Conservation (phyloP, 2,797 vertebrate genomes). For the Pempheris klunzingeri region DNA sequence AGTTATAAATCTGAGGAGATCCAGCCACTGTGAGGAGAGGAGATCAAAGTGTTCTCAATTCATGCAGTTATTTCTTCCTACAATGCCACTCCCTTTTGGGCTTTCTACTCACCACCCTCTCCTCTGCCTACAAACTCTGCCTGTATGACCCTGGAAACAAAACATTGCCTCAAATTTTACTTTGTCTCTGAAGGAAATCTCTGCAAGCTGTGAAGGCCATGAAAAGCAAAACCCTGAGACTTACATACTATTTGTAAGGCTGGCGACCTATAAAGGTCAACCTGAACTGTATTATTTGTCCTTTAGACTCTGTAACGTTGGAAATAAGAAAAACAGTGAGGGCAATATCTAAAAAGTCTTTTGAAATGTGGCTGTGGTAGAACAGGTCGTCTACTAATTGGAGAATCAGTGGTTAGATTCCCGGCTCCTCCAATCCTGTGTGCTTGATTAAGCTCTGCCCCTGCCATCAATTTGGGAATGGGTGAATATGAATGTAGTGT, state of each 20-base stretch:
- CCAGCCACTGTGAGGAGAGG: conserved; percentile 45
- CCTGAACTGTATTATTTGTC: not conserved
- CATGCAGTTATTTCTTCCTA: conserved; percentile 53
- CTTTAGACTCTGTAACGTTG: not conserved
- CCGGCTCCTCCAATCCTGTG: too few species aligned
- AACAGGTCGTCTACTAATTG: too few species aligned
- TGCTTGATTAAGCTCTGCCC: too few species aligned
- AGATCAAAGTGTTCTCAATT: conserved; percentile 65
- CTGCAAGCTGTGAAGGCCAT: conserved; percentile 10
- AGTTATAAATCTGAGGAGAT: conserved; percentile 47
- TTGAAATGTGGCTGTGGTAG: too few species aligned
- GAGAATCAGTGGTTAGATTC: too few species aligned
- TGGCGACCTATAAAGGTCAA: not conserved
- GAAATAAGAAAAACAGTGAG: not conserved
- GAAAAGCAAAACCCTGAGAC: conserved; percentile 8
- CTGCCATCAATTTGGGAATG: too few species aligned
- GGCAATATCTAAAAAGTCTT: not conserved
- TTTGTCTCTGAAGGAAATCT: conserved; percentile 30
- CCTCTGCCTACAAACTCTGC: conserved; percentile 13
- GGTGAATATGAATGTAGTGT: too few species aligned
- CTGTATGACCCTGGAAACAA: conserved; percentile 6
- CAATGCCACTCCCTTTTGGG: conserved; percentile 29
- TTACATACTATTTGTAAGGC: not conserved
- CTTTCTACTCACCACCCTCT: conserved; percentile 18
- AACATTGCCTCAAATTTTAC: conserved; percentile 31